A percentile compares a stretch with the other conserved stretches of the same genome.
Evolutionary conservation across 2,113 vertebrate species (phyloP).

Genomic region (Verasper variegatus): DNA sequence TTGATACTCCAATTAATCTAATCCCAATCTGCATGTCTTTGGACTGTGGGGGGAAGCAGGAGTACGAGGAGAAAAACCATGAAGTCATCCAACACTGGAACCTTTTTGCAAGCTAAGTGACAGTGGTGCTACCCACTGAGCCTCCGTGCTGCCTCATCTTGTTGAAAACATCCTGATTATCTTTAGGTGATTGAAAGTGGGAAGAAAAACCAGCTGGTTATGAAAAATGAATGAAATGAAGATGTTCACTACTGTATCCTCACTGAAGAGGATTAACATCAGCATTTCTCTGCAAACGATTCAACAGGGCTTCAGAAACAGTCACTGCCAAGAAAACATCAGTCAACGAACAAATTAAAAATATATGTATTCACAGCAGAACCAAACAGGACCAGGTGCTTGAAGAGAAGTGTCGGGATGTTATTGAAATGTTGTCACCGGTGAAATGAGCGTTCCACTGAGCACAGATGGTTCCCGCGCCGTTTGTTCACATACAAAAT

Average conservation of each 20-base stretch:
- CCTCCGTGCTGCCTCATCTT: not conserved
- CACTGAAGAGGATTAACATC: slow-evolving; percentile 28
- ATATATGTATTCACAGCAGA: slow-evolving; percentile 9
- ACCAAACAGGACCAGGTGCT: slow-evolving; percentile 9
- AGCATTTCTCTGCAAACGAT: slow-evolving; percentile 25
- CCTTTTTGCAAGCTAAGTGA: not conserved
- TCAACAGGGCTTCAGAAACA: slow-evolving; percentile 24
- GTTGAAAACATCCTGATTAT: slow-evolving; percentile 42
- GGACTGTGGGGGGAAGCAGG: not conserved
- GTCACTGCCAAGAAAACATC: slow-evolving; percentile 23
- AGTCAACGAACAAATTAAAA: slow-evolving; percentile 29
- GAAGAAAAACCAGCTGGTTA: slow-evolving; percentile 28
- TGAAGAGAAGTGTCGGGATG: slow-evolving; percentile 14
- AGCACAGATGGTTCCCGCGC: not conserved
- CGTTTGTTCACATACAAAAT: not conserved
- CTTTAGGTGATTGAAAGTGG: slow-evolving; percentile 7
- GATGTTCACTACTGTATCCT: slow-evolving; percentile 36
- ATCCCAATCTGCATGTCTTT: not conserved
- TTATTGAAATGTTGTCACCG: slow-evolving; percentile 15
- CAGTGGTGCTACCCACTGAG: too few relatives aligned
- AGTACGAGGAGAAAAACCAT: not conserved
- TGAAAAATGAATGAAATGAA: slow-evolving; percentile 34
- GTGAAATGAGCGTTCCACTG: slow-evolving; percentile 2
- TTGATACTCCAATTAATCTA: too few relatives aligned
- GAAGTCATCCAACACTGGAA: not conserved